Conservation (phyloP, 2,797 vertebrate species). For the Syngnathus acus region DNA sequence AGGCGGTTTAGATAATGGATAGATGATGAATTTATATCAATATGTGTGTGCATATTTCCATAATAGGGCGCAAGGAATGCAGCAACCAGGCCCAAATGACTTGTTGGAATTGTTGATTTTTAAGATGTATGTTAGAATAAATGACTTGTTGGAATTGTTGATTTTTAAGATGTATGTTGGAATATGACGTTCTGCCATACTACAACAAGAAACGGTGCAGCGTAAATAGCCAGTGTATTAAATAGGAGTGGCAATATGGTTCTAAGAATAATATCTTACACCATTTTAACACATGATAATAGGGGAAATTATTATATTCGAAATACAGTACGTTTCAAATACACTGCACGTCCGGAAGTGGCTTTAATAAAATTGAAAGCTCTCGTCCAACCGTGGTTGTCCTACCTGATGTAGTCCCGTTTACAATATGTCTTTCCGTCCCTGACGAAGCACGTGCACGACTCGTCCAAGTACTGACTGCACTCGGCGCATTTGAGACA, state of each 20-base stretch:
- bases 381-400: slow-evolving; percentile 11
- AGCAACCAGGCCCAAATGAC: not conserved
- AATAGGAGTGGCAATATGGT: not conserved
- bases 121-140: no score
- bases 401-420: slow-evolving; percentile 93
- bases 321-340: not conserved
- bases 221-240: no score
- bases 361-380: not conserved
- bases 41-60: not conserved
- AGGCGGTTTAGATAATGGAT: no score
- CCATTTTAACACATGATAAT: not conserved
- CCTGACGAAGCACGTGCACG: slow-evolving; percentile 93
- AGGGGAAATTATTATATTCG: not conserved
- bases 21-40: no score
- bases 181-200: not conserved
- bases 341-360: not conserved
- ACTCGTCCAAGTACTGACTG: slow-evolving; percentile 94
- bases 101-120: not conserved
- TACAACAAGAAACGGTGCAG: not conserved
- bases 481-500: slow-evolving; percentile 94
- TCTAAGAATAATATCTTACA: not conserved
- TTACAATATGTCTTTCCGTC: slow-evolving; percentile 97
- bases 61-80: no score
- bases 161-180: no score
- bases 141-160: not conserved